A percentile compares a stretch with the other conserved stretches of the same genome.
phyloP scores from a whole-genome alignment of 2,797 vertebrate species.

The Rhincodon typus region DNA sequence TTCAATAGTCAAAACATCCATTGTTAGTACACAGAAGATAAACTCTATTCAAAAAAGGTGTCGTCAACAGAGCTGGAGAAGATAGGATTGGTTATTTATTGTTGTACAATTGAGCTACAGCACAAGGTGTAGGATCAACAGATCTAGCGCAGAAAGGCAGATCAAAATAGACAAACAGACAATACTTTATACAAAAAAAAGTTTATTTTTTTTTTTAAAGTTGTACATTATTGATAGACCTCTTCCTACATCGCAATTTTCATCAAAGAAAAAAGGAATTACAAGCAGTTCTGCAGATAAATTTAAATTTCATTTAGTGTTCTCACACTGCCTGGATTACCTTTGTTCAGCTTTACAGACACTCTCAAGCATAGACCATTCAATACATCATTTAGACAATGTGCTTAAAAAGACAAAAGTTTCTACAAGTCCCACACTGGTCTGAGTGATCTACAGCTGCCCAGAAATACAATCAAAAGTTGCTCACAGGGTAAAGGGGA shows the following conservation, averaged over 20 bases:
- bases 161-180: not conserved
- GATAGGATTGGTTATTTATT: not conserved
- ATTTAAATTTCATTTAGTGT: not conserved
- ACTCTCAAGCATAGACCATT: not conserved
- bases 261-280: not conserved
- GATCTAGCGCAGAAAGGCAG: not conserved
- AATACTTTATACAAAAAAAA: not conserved
- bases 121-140: not conserved
- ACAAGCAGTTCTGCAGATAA: not conserved
- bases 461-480: not conserved
- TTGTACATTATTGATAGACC: not conserved
- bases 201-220: slow-evolving; percentile 5
- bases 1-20: not conserved
- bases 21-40: not conserved
- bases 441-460: not conserved
- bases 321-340: not conserved
- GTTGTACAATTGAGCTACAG: not conserved
- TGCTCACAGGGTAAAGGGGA: not conserved
- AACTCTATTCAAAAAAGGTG: not conserved
- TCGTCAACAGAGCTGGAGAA: not conserved
- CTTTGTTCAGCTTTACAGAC: not conserved
- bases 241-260: slow-evolving; percentile 7
- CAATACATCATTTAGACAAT: not conserved
- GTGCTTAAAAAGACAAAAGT: not conserved
- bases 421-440: not conserved